These are phyloP conservation scores for Bimastos eiseni DNA, from an alignment of 2,888 invertebrate species.

Conservation along the genomic window DNA sequence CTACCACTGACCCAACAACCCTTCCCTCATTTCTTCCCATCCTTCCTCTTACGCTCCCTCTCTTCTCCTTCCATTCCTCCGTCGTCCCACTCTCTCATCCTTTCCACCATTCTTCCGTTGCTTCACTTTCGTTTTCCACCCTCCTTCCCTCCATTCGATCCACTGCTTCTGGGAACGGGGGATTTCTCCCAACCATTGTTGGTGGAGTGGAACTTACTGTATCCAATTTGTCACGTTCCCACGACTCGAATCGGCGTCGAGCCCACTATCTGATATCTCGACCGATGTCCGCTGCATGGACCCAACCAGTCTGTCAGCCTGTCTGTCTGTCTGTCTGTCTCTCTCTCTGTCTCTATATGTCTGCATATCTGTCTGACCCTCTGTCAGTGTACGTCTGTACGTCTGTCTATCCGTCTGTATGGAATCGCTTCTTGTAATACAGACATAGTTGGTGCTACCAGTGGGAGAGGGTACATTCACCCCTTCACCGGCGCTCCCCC, in stretches of 20 bases:
- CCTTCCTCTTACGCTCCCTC: not conserved
- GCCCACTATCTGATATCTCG: slow-evolving; percentile 9
- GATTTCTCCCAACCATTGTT: not conserved
- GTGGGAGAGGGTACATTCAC: not conserved
- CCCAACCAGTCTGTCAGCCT: not conserved
- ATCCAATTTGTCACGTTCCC: slow-evolving; percentile 13
- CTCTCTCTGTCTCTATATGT: not conserved
- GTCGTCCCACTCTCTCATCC: not conserved
- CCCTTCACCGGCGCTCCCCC: not conserved
- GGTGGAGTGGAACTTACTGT: slow-evolving; percentile 1
- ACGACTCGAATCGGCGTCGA: not conserved
- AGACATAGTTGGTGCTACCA: not conserved
- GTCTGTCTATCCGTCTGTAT: not conserved
- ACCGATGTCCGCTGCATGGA: not conserved
- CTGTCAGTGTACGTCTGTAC: not conserved
- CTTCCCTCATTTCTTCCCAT: not conserved
- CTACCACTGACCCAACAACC: too few relatives aligned
- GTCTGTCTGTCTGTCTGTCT: not conserved
- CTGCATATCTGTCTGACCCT: not conserved
- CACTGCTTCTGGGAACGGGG: not conserved
- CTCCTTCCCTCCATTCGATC: not conserved
- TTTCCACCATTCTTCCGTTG: too few relatives aligned
- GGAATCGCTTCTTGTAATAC: not conserved
- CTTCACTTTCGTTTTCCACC: too few relatives aligned
- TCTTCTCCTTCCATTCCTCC: not conserved